Percentiles rank a stretch among this genome's conserved stretches.
Evolutionary conservation across 2,113 vertebrate species (phyloP).

Genomic region (Nibea coibor): DNA sequence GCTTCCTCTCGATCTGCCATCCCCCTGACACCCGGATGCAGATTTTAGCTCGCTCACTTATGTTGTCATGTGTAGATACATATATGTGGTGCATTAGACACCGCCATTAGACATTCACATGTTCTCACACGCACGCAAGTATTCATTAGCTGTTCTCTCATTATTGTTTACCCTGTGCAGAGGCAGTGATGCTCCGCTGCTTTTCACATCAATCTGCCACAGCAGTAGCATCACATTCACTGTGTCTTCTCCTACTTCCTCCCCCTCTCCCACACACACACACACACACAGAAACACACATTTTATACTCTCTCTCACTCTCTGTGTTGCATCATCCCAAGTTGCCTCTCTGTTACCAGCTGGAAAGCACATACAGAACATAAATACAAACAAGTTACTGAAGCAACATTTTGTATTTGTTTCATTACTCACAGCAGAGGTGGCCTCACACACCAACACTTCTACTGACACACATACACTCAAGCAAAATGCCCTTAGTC

Average conservation of each 20-base stretch:
- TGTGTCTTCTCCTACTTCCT: conserved; percentile 7
- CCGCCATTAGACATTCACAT: conserved; percentile 23
- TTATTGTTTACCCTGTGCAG: conserved; percentile 68
- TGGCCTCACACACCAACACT: conserved; percentile 30
- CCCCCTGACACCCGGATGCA: conserved; percentile 7
- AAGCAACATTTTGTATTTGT: conserved; percentile 51
- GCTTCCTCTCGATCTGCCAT: conserved; percentile 32
- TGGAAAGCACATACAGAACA: conserved; percentile 47
- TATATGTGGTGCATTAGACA: conserved; percentile 20
- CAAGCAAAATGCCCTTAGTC: conserved; percentile 55
- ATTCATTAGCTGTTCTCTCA: conserved; percentile 62
- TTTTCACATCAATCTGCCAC: conserved; percentile 67
- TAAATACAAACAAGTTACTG: conserved; percentile 51
- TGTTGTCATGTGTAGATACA: conserved; percentile 20
- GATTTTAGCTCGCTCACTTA: conserved; percentile 33
- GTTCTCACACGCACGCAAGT: background rate
- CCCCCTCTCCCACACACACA: conserved; percentile 3
- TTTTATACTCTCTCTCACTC: conserved; percentile 2
- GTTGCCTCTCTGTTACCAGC: conserved; percentile 36
- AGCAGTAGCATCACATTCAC: conserved; percentile 38
- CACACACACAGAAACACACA: background rate
- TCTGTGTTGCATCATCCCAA: conserved; percentile 46
- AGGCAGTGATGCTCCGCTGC: conserved; percentile 46
- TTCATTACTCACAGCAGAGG: conserved; percentile 64
- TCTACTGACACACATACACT: conserved; percentile 30